phyloP scores from a whole-genome alignment of 2,113 vertebrate genomes.

The Rhinoptilus africanus region DNA sequence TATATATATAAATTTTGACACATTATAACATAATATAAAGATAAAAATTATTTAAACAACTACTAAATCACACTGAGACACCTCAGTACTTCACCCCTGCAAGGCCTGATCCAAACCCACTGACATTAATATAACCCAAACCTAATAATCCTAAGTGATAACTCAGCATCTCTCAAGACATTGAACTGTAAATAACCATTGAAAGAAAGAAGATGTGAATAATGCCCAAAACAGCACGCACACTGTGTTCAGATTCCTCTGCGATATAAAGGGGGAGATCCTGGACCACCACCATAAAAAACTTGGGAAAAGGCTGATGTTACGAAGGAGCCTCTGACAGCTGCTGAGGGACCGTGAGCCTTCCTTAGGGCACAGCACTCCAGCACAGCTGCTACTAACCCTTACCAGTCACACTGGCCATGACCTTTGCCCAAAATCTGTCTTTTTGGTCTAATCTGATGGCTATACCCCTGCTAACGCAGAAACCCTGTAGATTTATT shows the following conservation, averaged over 20 bases:
- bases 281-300: not conserved
- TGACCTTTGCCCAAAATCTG: not conserved
- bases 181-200: fast-evolving
- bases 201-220: not conserved
- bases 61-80: not conserved
- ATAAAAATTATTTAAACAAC: not conserved
- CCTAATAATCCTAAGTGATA: not conserved
- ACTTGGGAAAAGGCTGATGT: not conserved
- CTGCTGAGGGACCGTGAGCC: not conserved
- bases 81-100: not conserved
- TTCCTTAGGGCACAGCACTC: not conserved
- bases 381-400: not conserved
- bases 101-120: not conserved
- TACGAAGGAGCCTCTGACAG: not conserved
- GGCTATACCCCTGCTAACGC: not conserved
- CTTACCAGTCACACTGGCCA: too few relatives aligned
- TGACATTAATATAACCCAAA: not conserved
- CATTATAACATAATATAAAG: not conserved
- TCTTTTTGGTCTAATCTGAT: not conserved
- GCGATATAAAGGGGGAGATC: not conserved
- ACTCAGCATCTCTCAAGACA: not conserved
- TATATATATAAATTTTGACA: not conserved
- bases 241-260: not conserved
- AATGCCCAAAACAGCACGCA: not conserved
- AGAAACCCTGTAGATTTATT: not conserved